A percentile compares a stretch with the other conserved stretches of the same genome.
Conservation (phyloP, 2,113 vertebrate genomes). For the Scopus umbretta region DNA sequence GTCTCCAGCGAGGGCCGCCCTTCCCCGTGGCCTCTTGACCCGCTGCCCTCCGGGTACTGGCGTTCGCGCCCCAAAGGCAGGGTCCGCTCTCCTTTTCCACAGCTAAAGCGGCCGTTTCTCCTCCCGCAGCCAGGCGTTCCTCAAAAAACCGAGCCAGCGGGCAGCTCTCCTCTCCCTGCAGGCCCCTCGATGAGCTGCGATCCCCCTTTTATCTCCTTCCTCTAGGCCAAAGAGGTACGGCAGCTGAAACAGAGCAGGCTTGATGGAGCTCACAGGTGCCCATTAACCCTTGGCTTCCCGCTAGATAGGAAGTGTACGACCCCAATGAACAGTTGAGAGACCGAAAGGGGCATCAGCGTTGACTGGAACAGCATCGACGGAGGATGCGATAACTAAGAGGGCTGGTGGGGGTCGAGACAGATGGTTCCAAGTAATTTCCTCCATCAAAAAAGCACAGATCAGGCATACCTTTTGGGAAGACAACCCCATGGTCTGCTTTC, state of each 20-base stretch:
- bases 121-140: not conserved
- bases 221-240: not conserved
- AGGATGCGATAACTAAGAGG: not conserved
- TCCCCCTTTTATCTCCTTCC: not conserved
- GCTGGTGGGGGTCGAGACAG: not conserved
- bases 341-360: not conserved
- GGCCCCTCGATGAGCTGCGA: not conserved
- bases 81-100: fast-evolving
- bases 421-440: not conserved
- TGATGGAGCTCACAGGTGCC: not conserved
- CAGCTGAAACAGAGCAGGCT: not conserved
- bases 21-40: fast-evolving
- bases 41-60: not conserved
- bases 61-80: fast-evolving
- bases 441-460: not conserved
- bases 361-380: not conserved
- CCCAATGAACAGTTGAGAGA: not conserved
- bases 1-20: not conserved
- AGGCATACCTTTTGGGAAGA: not conserved
- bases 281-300: not conserved
- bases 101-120: not conserved
- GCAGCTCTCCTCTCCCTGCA: not conserved
- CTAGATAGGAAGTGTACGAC: not conserved
- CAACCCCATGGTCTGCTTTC: not conserved
- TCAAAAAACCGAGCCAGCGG: not conserved